These are phyloP conservation scores for Pipistrellus pygmaeus DNA, from an alignment of 2,797 vertebrate genomes.

Conservation along the genomic window DNA sequence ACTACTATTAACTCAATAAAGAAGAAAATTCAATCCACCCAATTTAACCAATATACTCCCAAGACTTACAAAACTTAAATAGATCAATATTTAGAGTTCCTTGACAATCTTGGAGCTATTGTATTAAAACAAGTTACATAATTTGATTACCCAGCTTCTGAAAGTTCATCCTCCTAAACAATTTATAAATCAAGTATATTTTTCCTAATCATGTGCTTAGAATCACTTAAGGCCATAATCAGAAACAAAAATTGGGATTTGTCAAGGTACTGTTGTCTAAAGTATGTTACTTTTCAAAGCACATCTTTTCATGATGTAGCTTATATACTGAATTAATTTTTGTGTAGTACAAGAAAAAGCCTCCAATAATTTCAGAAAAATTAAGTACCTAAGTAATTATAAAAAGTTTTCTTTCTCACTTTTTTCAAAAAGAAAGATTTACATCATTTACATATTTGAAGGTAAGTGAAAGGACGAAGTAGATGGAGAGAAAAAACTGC, in stretches of 20 bases:
- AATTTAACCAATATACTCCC: neutral
- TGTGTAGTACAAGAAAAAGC: conserved; percentile 19
- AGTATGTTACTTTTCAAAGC: conserved; percentile 19
- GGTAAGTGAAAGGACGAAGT: neutral
- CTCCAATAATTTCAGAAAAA: conserved; percentile 7
- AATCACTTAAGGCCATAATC: neutral
- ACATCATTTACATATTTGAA: conserved; percentile 1
- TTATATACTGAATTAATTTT: conserved; percentile 40
- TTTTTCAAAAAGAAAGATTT: conserved; percentile 35
- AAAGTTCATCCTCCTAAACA: conserved; percentile 48
- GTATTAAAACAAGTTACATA: neutral
- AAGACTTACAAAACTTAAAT: conserved; percentile 23
- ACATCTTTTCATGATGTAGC: conserved; percentile 20
- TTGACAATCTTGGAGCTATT: conserved; percentile 8
- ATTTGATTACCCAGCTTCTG: conserved; percentile 20
- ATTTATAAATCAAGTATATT: conserved; percentile 42
- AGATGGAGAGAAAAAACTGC: neutral
- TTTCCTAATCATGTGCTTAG: neutral
- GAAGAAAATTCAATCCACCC: conserved; percentile 19
- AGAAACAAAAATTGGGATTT: conserved; percentile 47
- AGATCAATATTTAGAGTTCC: neutral
- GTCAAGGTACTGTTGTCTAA: conserved; percentile 7
- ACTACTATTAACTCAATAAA: neutral
- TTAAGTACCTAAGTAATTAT: neutral
- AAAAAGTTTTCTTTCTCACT: conserved; percentile 6